Evolutionary conservation across 2,113 vertebrate species (phyloP), one percentile per base, ranked within the genome.

Genomic region (Indicator maculatus): DNA sequence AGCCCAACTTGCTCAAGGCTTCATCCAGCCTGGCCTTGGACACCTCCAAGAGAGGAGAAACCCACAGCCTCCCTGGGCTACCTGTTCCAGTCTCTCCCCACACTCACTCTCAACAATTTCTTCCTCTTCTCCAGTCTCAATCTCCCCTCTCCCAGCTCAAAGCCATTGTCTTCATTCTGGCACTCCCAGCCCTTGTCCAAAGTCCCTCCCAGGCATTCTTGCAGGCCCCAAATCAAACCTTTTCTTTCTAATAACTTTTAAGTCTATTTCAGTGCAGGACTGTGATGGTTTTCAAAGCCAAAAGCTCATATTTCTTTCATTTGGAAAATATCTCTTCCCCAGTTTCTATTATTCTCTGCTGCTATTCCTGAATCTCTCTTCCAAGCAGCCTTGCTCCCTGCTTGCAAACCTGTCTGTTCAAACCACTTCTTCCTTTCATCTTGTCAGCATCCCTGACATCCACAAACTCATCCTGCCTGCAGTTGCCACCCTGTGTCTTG

Each of bases 371-470:
- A 90, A 61, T 1, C 16, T 21, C n/a, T 26, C 66, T 56, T 72
- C 64, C 86, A 33, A 72, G 61, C 61, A 58, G 77, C 74, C 17
- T 27, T 86, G 61, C 86, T 60, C 71, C 1, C 71, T 78, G 79
- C 78, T 79, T 85, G 91, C 66, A 89, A 80, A 94, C 88, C 90
- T 90, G 81, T 56, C 76, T 90, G 80, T 75, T 58, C 86, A 65
- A 90, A 90, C 86, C 74, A 82, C 76, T 85, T 33, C 39, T 44
- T 70, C 58, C 66, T 90, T 90, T 96, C 65, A 88, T 84, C 90
- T 72, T 78, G 77, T 72, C 96, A 94, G 73, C 50, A 69, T 6
- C 2, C 2, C 69, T 55, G 88, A 77, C 74, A 95, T 80, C 75
- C 79, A 66, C 73, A 83, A 77, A 85, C 26, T 77, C 7, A 0